Base-by-base conservation (phyloP, 2,113 vertebrate species). In the Entelurus aequoreus region DNA sequence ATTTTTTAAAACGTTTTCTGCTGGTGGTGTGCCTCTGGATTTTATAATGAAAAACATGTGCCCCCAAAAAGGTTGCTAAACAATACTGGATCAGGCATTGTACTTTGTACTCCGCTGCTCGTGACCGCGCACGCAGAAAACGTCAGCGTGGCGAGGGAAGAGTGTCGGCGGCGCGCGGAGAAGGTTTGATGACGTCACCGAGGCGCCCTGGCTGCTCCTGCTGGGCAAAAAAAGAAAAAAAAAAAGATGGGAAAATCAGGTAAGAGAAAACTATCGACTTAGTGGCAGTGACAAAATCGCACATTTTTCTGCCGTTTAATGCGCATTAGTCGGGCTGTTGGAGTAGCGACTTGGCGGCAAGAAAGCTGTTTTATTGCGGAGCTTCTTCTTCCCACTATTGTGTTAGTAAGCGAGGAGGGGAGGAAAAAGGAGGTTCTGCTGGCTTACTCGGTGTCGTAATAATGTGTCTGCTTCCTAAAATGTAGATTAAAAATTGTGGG, bases 101-200 rank as follows among this genome's bases (percentile, higher is more conserved):
- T 4, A 47, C 14, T 21, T n/a, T 56, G 16, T 42, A 6, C 11
- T 15, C 11, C 4, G 28, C 1, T 42, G 2, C 54, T 85, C 86
- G 81, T 73, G 84, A 51, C 16, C 78, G 78, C 64, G 84, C 81
- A 57, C 11, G 8, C 69, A 68, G 62, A 74, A 85, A 84, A 85
- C 69, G 75, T 68, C 73, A 84, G 86, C 85, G 84, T 88, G 87
- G 86, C 84, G 84, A 78, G 65, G 52, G 65, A 19, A 58, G 81
- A 54, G 55, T 47, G 44, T 61, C 81, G 82, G 74, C 88, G 75
- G 69, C 90, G 88, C 86, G 88, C 88, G 56, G 50, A 59, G 65
- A 76, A 78, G 79, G 65, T 85, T 81, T 91, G 55, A 40, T 46
- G 87, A 92, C 91, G 91, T 91, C 90, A 91, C 83, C 70, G 84